A percentile compares a stretch with the other conserved stretches of the same genome.
phyloP scores from a whole-genome alignment of 2,113 vertebrate species.

The Struthidea cinerea region DNA sequence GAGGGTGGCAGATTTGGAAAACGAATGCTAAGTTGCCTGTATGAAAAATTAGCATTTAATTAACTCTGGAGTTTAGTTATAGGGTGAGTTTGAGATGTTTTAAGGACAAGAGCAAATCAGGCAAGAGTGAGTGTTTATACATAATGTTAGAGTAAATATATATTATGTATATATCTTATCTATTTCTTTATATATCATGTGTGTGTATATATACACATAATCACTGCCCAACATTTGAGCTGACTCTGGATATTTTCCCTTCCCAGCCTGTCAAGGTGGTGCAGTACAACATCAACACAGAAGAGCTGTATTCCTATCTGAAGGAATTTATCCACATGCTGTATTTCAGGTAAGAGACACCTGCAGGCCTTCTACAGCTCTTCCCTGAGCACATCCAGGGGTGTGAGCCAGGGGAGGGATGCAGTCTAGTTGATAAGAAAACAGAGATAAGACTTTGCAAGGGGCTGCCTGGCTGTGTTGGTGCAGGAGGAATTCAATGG shows the following conservation, averaged over 20 bases:
- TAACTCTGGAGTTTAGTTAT: neutral
- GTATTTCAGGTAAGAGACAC: constrained; percentile 87
- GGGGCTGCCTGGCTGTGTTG: neutral
- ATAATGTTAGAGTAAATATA: neutral
- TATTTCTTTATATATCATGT: neutral
- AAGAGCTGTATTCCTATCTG: constrained; percentile 93
- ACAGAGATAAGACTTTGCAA: neutral
- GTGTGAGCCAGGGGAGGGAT: too few species aligned
- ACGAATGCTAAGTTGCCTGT: neutral
- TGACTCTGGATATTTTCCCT: neutral
- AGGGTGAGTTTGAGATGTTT: neutral
- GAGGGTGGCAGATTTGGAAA: neutral
- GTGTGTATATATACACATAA: neutral
- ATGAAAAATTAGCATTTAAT: neutral
- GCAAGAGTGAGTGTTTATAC: neutral
- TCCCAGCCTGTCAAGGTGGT: constrained; percentile 89
- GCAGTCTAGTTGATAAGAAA: neutral
- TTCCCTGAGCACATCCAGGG: neutral
- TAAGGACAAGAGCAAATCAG: neutral
- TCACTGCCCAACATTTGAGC: neutral
- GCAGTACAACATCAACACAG: constrained; percentile 96
- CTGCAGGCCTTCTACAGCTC: neutral
- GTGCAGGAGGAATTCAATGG: neutral
- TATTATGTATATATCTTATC: neutral
- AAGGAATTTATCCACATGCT: constrained; percentile 97